These are phyloP conservation scores for Orthosia gothica DNA, from an alignment of 2,888 invertebrate genomes.

Conservation along the genomic window DNA sequence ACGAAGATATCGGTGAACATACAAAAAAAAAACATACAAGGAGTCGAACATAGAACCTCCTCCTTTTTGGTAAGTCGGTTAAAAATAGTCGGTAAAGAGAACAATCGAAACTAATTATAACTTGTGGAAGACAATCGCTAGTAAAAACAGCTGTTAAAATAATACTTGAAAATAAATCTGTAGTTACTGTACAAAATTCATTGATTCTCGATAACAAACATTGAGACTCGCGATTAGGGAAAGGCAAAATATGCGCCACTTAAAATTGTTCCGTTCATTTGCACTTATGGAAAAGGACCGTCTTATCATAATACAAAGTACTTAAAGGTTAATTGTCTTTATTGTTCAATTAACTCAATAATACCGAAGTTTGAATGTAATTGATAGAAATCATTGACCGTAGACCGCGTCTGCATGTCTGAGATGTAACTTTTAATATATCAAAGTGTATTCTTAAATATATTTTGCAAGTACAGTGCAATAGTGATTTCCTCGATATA, in stretches of 20 bases:
- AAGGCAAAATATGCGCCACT: constrained; percentile 9
- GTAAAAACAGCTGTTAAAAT: constrained; percentile 21
- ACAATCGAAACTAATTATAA: constrained; percentile 28
- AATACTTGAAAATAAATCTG: neutral
- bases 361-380: constrained; percentile 16
- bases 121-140: neutral
- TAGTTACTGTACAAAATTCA: neutral
- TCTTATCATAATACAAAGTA: constrained; percentile 19
- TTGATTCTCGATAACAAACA: neutral
- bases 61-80: no score
- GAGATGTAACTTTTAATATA: constrained; percentile 16
- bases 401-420: neutral
- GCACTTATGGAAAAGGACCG: neutral
- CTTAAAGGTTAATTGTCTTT: constrained; percentile 26
- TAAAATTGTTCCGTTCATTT: neutral
- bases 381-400: constrained; percentile 31
- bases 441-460: constrained; percentile 6
- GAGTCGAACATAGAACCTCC: no score
- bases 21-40: no score
- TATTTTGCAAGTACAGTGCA: constrained; percentile 25
- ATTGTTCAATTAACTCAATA: constrained; percentile 36
- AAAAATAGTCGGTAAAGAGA: neutral
- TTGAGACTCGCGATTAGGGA: neutral
- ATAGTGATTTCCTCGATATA: constrained; percentile 16
- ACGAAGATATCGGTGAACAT: no score